These are phyloP conservation scores for Norana najaformis DNA, from an alignment of 2,888 invertebrate genomes.

Conservation along the genomic window DNA sequence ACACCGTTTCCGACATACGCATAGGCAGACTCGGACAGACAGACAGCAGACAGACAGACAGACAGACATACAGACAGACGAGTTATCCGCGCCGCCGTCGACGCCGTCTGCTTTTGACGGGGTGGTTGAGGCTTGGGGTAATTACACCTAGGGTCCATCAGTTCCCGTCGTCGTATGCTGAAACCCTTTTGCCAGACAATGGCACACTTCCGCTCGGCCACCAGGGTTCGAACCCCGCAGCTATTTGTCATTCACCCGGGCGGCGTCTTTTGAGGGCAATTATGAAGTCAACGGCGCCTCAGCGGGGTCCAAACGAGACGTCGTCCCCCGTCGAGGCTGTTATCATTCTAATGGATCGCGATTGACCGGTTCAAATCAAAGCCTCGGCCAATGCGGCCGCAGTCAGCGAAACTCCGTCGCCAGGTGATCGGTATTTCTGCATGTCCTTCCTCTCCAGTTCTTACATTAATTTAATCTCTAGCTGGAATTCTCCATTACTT, in stretches of 20 bases:
- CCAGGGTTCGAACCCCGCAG: conserved; percentile 2
- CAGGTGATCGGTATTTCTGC: neutral
- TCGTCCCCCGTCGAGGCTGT: neutral
- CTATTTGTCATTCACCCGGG: conserved; percentile 13
- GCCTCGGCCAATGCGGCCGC: neutral
- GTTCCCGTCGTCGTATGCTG: neutral
- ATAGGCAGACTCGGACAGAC: neutral
- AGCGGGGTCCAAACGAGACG: conserved; percentile 7
- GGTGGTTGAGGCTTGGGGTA: neutral
- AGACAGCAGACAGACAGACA: no score
- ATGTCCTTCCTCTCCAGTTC: neutral
- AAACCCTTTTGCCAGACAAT: conserved; percentile 4
- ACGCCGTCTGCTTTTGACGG: neutral
- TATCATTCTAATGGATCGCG: neutral
- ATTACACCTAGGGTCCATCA: neutral
- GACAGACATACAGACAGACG: neutral
- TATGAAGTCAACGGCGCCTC: conserved; percentile 5
- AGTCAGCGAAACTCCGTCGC: neutral
- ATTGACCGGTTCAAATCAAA: neutral
- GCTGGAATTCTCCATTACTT: neutral
- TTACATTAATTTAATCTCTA: neutral
- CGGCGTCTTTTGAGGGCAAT: neutral
- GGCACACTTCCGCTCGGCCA: conserved; percentile 2
- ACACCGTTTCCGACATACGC: no score
- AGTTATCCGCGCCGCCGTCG: neutral